Base-by-base conservation (phyloP, 2,888 invertebrate genomes). In the Aspidiotus rigidus region DNA sequence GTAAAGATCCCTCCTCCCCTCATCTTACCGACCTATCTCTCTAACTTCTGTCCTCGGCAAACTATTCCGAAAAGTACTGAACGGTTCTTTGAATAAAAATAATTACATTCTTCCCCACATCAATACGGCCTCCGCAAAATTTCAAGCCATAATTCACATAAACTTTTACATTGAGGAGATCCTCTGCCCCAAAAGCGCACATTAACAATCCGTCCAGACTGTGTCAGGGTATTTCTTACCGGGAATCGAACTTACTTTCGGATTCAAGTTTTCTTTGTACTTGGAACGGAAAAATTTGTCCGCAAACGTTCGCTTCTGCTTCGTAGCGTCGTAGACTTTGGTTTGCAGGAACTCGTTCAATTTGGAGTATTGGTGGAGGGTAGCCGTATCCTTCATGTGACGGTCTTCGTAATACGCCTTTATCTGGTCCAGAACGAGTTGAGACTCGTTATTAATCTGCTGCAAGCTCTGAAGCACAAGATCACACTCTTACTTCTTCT, bases 291-390 rank as follows among this genome's bases (percentile, higher is more conserved):
- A 90, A 70, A 91, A 78, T 75, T 86, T 89, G 75, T 89, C 88
- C 42, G 88, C 84, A 0, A 91, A 79, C 0, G 88, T 87, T 76
- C 86, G 87, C 75, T 87, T 87, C 77, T 87, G 88, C 72, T 87
- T 86, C 42, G 81, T 72, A 78, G 78, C 76, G 60, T 80, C 80
- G 72, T 83, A 82, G 16, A 81, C 78, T 76, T 88, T 86, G 0
- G 83, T 79, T 79, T 93, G 93, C 39, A 96, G 79, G 79, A 89
- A 93, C 78, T 93, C 91, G 73, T 95, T 94, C 17, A 95, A 83
- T 77, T 95, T 95, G 71, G 88, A 88, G 77, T 95, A 94, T 76
- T 96, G 95, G 1, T 87, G 84, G 71, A 91, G 82, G 11, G 90
- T 93, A 64, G 89, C 87, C 74, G 90, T 88, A 13, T 88, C 84